Evolutionary conservation across 2,888 invertebrate genomes (phyloP).

Genomic region (Xestia rhomboidea): DNA sequence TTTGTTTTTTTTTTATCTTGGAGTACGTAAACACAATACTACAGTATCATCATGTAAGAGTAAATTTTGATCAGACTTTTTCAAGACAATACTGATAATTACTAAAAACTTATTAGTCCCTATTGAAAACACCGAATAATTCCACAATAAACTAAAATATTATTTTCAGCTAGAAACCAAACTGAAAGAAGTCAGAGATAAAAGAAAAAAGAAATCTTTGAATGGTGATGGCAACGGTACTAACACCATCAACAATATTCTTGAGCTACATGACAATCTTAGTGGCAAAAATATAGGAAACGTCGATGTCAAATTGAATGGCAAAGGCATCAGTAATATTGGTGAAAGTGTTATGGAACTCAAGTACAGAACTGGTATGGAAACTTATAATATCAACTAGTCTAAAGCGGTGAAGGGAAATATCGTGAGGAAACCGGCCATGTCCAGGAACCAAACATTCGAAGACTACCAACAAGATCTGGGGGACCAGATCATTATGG

Average conservation of each 20-base stretch:
- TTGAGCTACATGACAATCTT: conserved; percentile 51
- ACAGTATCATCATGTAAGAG: neutral
- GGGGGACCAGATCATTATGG: too few relatives aligned
- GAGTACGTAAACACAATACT: too few relatives aligned
- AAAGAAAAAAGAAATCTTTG: conserved; percentile 77
- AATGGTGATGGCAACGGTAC: neutral
- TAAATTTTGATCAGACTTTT: neutral
- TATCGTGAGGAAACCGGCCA: neutral
- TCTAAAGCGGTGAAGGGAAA: neutral
- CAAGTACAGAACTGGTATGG: conserved; percentile 79
- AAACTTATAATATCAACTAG: neutral
- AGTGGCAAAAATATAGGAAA: conserved; percentile 71
- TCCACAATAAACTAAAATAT: neutral
- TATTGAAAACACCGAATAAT: neutral
- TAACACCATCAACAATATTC: neutral
- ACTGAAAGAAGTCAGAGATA: conserved; percentile 83
- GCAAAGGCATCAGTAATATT: conserved; percentile 79
- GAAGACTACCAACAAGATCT: neutral
- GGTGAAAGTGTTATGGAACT: conserved; percentile 78
- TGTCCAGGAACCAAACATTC: neutral
- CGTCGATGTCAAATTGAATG: conserved; percentile 75
- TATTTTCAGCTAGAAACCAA: conserved; percentile 81
- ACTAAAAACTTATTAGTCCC: neutral
- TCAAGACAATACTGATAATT: neutral
- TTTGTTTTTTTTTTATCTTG: neutral